phyloP scores from a whole-genome alignment of 2,888 invertebrate species.

The Temnothorax rugatulus region DNA sequence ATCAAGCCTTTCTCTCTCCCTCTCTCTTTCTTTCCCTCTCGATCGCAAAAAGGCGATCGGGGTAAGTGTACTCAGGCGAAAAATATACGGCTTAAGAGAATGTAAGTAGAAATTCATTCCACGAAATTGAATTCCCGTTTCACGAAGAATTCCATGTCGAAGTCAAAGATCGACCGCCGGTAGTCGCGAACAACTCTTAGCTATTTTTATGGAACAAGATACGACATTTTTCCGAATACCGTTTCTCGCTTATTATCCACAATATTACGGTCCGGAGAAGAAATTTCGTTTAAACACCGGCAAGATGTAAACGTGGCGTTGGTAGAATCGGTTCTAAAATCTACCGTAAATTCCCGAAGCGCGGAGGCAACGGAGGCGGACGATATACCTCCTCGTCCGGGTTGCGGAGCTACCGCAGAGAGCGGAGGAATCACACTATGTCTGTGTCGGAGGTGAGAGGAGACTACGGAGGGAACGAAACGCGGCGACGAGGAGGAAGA shows the following conservation, averaged over 20 bases:
- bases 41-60: constrained; percentile 11
- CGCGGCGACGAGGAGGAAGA: constrained; percentile 68
- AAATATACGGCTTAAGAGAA: constrained; percentile 5
- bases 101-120: constrained; percentile 25
- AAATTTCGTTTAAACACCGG: not conserved
- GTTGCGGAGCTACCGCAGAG: constrained; percentile 56
- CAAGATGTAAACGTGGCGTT: not conserved
- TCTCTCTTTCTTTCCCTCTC: constrained; percentile 22
- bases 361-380: not conserved
- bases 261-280: not conserved
- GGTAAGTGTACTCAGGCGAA: constrained; percentile 1
- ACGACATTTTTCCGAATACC: not conserved
- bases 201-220: not conserved
- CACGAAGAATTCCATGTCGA: not conserved
- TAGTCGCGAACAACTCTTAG: not conserved
- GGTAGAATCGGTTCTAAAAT: not conserved
- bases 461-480: constrained; percentile 34
- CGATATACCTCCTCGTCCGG: constrained; percentile 8
- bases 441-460: constrained; percentile 20
- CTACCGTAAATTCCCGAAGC: not conserved
- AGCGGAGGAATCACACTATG: constrained; percentile 5
- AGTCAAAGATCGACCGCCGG: not conserved
- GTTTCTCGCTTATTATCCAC: not conserved
- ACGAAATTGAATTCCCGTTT: constrained; percentile 32
- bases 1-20: constrained; percentile 44